These are phyloP conservation scores for Pristionchus entomophagus DNA, from an alignment of 2,888 invertebrate genomes.

Conservation along the genomic window DNA sequence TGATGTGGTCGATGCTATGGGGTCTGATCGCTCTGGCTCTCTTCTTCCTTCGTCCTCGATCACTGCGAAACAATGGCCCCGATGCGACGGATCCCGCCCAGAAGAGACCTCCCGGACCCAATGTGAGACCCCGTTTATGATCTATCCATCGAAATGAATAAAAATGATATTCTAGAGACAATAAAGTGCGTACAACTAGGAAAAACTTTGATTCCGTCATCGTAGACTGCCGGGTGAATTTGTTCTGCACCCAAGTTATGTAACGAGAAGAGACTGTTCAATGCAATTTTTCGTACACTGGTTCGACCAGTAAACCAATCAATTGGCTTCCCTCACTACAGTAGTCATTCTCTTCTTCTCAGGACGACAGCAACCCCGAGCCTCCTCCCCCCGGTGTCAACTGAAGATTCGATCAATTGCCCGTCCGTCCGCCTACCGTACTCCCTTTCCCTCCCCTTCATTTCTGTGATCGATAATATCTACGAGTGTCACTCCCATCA, in stretches of 20 bases:
- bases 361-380: slow-evolving; percentile 21
- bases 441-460: neutral
- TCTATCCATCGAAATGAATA: too few species aligned
- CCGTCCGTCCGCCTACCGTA: neutral
- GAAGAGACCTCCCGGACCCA: neutral
- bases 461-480: slow-evolving; percentile 33
- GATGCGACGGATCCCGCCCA: slow-evolving; percentile 36
- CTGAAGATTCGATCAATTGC: neutral
- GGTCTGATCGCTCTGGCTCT: slow-evolving; percentile 79
- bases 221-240: neutral
- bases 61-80: slow-evolving; percentile 71
- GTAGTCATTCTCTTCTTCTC: neutral
- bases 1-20: slow-evolving; percentile 78
- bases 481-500: slow-evolving; percentile 31
- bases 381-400: slow-evolving; percentile 46
- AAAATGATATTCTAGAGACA: neutral
- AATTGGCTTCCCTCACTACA: too few species aligned
- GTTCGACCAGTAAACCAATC: too few species aligned
- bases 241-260: neutral
- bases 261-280: too few species aligned
- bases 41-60: slow-evolving; percentile 79
- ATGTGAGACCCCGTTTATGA: neutral
- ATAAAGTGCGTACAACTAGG: too few species aligned
- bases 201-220: too few species aligned
- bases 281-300: too few species aligned